phyloP scores from a whole-genome alignment of 1,140 invertebrate species.

The Diplogasteroides magnus region DNA sequence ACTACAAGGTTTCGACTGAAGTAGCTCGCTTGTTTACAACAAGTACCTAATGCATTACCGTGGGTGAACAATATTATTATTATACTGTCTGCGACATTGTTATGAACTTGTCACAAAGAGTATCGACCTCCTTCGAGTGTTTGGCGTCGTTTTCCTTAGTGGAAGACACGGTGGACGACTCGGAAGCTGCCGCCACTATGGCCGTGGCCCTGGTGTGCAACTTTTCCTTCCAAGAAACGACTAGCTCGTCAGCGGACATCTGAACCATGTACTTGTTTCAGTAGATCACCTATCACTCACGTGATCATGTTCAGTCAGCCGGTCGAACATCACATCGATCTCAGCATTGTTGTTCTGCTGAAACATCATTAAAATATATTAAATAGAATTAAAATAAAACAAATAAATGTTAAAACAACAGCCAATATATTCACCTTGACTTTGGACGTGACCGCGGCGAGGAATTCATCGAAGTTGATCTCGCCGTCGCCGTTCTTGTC shows the following conservation, averaged over 20 bases:
- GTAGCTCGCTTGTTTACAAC: too few relatives aligned
- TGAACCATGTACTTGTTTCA: neutral
- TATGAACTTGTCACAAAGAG: constrained; percentile 16
- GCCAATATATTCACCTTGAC: constrained; percentile 27
- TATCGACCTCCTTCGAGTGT: too few relatives aligned
- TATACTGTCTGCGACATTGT: constrained; percentile 34
- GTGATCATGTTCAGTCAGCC: constrained; percentile 19
- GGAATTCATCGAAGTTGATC: constrained; percentile 32
- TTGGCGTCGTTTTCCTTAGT: neutral
- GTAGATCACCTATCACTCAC: constrained; percentile 8
- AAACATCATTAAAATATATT: neutral
- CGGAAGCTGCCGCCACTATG: constrained; percentile 13
- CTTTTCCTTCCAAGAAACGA: constrained; percentile 25
- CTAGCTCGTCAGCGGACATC: constrained; percentile 28
- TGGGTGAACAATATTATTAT: too few relatives aligned
- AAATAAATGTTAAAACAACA: neutral
- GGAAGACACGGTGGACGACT: neutral
- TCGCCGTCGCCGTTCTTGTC: constrained; percentile 29
- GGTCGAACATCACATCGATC: constrained; percentile 23
- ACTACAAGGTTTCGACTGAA: too few relatives aligned
- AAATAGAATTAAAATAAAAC: neutral
- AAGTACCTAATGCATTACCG: too few relatives aligned
- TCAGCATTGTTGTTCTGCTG: constrained; percentile 25
- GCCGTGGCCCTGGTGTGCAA: constrained; percentile 19
- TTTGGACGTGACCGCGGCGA: constrained; percentile 31